phyloP scores from a whole-genome alignment of 2,113 vertebrate genomes.

The Manacus vitellinus region DNA sequence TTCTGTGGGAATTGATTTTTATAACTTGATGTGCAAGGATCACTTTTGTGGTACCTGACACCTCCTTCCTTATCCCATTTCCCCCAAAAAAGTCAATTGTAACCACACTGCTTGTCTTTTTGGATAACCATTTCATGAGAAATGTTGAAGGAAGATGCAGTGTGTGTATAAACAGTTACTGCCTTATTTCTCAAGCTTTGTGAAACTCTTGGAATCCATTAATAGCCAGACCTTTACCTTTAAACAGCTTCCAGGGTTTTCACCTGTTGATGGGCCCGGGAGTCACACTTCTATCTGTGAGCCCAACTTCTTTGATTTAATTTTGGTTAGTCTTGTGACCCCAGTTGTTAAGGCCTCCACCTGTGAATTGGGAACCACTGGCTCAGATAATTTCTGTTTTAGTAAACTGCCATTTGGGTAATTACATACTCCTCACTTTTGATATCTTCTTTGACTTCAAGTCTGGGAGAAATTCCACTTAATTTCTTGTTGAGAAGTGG shows the following conservation, averaged over 20 bases:
- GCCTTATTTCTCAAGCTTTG: not conserved
- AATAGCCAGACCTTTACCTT: not conserved
- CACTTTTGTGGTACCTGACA: not conserved
- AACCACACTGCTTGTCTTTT: not conserved
- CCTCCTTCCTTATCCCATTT: not conserved
- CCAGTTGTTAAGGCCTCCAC: not conserved
- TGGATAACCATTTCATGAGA: not conserved
- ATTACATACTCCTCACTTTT: not conserved
- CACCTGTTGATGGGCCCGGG: not conserved
- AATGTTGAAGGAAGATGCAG: not conserved
- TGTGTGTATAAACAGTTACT: not conserved
- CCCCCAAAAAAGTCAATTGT: not conserved
- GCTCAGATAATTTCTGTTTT: not conserved
- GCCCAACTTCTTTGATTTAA: not conserved
- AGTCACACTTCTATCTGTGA: not conserved
- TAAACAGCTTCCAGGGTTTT: not conserved
- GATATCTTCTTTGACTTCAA: not conserved
- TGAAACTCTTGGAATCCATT: not conserved
- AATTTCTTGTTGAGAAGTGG: not conserved
- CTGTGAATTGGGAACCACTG: not conserved
- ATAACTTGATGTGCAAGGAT: not conserved
- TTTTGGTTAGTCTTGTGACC: not conserved
- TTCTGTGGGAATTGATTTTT: not conserved
- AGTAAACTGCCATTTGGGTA: not conserved
- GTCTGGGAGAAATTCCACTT: not conserved